phyloP scores from a whole-genome alignment of 2,113 vertebrate genomes.

The Calidris pugnax region DNA sequence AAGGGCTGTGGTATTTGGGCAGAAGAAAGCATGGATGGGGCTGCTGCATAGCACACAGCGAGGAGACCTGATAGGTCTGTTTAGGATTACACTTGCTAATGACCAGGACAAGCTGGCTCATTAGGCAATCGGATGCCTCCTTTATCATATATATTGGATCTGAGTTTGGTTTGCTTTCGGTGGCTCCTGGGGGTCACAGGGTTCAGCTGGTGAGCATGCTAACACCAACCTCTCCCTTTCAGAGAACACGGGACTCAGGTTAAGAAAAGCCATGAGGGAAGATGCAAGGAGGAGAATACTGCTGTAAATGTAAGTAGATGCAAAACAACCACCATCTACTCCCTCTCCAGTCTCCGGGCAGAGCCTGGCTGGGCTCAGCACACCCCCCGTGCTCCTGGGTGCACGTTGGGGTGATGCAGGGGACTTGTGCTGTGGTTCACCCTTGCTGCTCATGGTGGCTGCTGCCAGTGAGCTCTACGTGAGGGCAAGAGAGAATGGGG shows the following conservation, averaged over 20 bases:
- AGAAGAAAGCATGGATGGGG: neutral
- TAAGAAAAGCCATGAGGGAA: slow-evolving; percentile 30
- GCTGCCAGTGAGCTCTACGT: neutral
- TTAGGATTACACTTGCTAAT: neutral
- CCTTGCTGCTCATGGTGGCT: neutral
- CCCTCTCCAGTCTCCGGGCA: neutral
- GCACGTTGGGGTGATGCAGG: fast-evolving
- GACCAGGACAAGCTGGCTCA: neutral
- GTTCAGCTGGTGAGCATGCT: fast-evolving
- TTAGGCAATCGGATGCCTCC: neutral
- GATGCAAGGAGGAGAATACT: slow-evolving; percentile 15
- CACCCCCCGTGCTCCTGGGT: fast-evolving
- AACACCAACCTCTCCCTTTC: neutral
- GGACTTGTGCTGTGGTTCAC: neutral
- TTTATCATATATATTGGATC: neutral
- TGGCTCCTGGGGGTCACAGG: neutral
- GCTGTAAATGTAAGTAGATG: neutral
- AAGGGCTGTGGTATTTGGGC: neutral
- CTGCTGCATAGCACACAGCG: neutral
- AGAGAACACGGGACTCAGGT: neutral
- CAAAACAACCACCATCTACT: neutral
- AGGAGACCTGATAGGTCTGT: neutral
- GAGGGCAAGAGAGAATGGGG: neutral
- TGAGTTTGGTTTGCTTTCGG: neutral
- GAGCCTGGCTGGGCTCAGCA: neutral